These are phyloP conservation scores for Planococcus citri DNA, from an alignment of 1,140 invertebrate genomes.

Conservation along the genomic window DNA sequence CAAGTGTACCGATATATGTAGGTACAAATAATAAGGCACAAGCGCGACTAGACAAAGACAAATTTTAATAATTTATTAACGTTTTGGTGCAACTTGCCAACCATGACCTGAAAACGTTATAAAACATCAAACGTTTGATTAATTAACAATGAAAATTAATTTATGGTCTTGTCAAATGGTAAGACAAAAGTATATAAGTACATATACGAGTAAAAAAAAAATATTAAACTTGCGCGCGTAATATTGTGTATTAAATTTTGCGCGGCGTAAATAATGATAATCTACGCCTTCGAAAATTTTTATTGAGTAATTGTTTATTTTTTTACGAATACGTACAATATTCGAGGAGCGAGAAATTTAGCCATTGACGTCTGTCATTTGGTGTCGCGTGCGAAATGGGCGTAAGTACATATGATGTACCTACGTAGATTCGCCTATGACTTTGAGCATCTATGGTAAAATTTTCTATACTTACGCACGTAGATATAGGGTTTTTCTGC, in stretches of 20 bases:
- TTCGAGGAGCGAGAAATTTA: no score
- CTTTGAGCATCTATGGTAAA: no score
- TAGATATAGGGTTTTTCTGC: no score
- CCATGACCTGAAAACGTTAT: slow-evolving; percentile 6
- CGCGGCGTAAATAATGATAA: not conserved
- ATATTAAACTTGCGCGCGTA: not conserved
- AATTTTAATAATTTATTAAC: slow-evolving; percentile 9
- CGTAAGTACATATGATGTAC: no score
- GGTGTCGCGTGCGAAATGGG: no score
- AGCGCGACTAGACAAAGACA: slow-evolving; percentile 6
- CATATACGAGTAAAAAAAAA: not conserved
- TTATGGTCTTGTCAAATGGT: slow-evolving; percentile 3
- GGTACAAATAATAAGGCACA: no score
- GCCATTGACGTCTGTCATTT: no score
- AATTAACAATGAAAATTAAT: slow-evolving; percentile 3
- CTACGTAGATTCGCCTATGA: no score
- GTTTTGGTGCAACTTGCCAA: not conserved
- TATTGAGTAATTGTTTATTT: slow-evolving; percentile 4
- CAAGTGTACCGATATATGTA: no score
- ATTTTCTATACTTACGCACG: no score
- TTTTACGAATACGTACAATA: no score
- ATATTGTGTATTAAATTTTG: not conserved
- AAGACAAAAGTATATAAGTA: no score
- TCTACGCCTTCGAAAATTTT: not conserved
- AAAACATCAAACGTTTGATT: slow-evolving; percentile 7